These are phyloP conservation scores for Sebastes cheni DNA, from an alignment of 2,797 vertebrate species.

Conservation along the genomic window DNA sequence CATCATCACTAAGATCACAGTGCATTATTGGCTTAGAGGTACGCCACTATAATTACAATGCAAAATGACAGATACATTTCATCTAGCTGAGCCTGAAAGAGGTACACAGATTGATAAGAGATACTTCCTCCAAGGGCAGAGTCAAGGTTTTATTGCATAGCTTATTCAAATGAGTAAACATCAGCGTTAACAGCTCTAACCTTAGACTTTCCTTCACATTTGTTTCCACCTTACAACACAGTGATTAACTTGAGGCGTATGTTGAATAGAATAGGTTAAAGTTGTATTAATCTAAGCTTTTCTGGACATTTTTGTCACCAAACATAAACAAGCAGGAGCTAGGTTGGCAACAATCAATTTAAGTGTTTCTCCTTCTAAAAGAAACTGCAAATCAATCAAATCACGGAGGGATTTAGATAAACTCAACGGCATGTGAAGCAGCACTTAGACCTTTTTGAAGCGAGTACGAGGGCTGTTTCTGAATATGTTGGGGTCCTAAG, in stretches of 20 bases:
- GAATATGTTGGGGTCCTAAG: neutral
- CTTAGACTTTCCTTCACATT: neutral
- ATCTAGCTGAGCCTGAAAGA: neutral
- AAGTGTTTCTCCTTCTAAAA: neutral
- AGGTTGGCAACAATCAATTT: neutral
- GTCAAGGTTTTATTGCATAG: constrained; percentile 13
- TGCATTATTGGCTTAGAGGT: constrained; percentile 44
- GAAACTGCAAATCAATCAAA: neutral
- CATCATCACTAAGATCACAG: constrained; percentile 42
- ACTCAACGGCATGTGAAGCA: neutral
- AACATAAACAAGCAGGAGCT: neutral
- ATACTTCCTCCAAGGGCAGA: constrained; percentile 29
- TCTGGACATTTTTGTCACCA: neutral
- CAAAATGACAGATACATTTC: constrained; percentile 33
- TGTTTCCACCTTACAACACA: neutral
- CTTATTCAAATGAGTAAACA: constrained; percentile 37
- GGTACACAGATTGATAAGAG: neutral
- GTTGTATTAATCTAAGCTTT: neutral
- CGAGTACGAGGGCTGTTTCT: neutral
- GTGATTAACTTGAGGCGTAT: neutral
- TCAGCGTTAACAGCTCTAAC: neutral
- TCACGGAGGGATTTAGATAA: neutral
- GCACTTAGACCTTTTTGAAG: neutral
- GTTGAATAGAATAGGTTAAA: neutral
- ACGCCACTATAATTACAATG: constrained; percentile 22